phyloP scores from a whole-genome alignment of 1,140 invertebrate genomes.

The Diorhabda sublineata region DNA sequence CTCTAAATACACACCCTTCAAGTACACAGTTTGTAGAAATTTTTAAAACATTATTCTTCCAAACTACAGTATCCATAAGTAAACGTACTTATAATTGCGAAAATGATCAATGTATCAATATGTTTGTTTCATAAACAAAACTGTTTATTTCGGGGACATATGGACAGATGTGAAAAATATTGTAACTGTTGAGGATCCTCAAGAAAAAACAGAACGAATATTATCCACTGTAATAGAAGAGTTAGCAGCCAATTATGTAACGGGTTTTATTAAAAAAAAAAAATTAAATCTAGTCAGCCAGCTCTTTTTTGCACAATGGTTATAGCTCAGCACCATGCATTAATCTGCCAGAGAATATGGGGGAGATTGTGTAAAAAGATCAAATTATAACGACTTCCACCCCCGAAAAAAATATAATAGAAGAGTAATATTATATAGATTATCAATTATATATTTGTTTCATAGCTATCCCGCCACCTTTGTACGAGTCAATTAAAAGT shows the following conservation, averaged over 20 bases:
- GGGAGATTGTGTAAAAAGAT: no score
- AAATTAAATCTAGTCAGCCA: neutral
- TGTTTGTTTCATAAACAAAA: neutral
- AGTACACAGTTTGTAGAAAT: neutral
- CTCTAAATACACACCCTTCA: conserved; percentile 7
- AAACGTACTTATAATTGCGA: neutral
- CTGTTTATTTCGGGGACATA: neutral
- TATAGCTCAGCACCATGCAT: neutral
- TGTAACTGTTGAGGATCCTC: neutral
- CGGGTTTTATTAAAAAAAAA: neutral
- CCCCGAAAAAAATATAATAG: no score
- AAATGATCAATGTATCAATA: neutral
- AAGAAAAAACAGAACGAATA: neutral
- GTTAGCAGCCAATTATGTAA: neutral
- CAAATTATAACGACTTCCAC: no score
- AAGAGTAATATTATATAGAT: no score
- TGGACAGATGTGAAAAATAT: neutral
- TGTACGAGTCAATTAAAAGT: no score
- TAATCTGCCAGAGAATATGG: conserved; percentile 11
- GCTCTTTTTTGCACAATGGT: conserved; percentile 1
- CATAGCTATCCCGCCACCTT: no score
- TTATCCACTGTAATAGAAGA: neutral
- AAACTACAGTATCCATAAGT: neutral
- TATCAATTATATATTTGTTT: no score
- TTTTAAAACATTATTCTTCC: conserved; percentile 2